Base-by-base conservation (phyloP, 2,113 vertebrate genomes). In the Channa maculata region DNA sequence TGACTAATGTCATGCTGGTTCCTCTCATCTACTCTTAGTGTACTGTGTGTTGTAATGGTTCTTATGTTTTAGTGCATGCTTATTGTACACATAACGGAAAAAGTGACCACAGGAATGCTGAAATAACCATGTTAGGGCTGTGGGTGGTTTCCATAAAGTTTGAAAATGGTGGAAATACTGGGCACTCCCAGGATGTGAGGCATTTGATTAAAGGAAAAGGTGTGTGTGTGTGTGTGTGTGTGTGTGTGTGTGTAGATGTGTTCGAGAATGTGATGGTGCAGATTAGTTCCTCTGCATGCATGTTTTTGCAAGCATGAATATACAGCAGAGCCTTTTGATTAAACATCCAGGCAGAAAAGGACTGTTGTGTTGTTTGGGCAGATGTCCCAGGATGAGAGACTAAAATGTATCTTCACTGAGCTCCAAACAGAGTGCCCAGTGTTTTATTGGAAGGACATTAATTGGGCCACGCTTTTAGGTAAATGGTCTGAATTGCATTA, bases 131-230 rank as follows among this genome's bases (percentile, higher is more conserved):
- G 71, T 77, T 51, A 24, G 66, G 80, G 77, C 81, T 85, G 81
- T 83, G 87, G 89, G 89, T 90, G 91, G 90, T 82, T 91, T 90
- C 83, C 86, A 87, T 90, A 82, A 91, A 91, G 79, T 84, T 82
- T 83, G 57, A 86, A 88, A 86, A 82, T 24, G 75, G 75, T 82
- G 54, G 60, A 63, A 71, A 50, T 63, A 75, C 65, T 50, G 78
- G 83, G 61, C 88, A 86, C 89, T 86, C 90, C 89, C 91, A 89
- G 90, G 86, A 88, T 83, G 81, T 84, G 66, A 86, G 77, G 79
- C 83, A 79, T 78, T 68, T 62, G 65, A 84, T 83, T 79, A 76
- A 88, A 92, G 79, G 81, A 83, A 85, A 70, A 62, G 57, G 73
- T 65, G 65, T 71, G 15, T 75, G 71, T 64, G 52, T 34, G 46